Percentiles rank a stretch among this genome's conserved stretches.
Conservation (phyloP, 2,113 vertebrate genomes). For the Ginglymostoma cirratum region DNA sequence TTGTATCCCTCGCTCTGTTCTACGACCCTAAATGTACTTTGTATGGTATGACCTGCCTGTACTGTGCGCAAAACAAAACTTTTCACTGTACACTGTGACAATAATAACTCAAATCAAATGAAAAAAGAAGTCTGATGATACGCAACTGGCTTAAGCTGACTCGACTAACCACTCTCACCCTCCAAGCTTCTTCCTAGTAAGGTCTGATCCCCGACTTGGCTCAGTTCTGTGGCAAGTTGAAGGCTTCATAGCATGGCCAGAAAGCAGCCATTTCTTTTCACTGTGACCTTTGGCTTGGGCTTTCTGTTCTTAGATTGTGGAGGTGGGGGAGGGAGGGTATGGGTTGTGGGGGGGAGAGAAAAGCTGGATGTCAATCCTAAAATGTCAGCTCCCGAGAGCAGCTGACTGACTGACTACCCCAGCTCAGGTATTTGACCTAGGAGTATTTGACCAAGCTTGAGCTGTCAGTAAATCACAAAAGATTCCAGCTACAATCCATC, state of each 20-base stretch:
- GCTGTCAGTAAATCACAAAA: neutral
- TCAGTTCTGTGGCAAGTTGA: neutral
- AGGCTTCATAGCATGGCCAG: neutral
- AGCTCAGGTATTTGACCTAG: neutral
- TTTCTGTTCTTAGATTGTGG: neutral
- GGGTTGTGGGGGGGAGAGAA: neutral
- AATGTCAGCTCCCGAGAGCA: neutral
- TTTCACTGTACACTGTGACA: no score
- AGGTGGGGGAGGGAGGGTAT: neutral
- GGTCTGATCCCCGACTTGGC: neutral
- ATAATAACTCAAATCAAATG: no score
- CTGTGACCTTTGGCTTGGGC: neutral
- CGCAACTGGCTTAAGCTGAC: no score
- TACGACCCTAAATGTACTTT: no score
- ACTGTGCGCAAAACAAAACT: no score
- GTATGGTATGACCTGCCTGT: no score
- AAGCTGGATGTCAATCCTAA: neutral
- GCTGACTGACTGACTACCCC: neutral
- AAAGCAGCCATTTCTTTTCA: neutral
- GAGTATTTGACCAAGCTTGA: neutral
- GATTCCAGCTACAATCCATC: neutral
- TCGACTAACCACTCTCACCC: no score
- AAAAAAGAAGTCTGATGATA: no score
- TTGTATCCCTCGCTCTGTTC: no score
- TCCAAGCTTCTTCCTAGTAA: neutral